These are phyloP conservation scores for Tauraco hartlaubi DNA, from an alignment of 2,797 vertebrate species.

Conservation along the genomic window DNA sequence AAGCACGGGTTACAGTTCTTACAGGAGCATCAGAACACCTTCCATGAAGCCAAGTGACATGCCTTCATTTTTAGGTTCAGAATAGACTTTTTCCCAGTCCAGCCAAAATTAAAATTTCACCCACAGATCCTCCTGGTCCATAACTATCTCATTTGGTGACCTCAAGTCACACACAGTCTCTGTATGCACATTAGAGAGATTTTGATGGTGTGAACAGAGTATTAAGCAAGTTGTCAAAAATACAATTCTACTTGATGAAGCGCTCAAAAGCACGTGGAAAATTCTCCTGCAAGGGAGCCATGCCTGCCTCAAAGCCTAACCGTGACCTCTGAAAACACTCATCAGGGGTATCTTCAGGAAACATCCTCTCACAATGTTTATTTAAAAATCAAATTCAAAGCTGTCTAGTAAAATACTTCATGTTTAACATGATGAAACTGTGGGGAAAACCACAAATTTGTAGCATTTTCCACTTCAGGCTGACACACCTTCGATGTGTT, in stretches of 20 bases:
- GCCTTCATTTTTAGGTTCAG: neutral
- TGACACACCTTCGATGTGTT: rapidly evolving
- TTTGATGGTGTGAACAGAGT: neutral
- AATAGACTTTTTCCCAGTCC: neutral
- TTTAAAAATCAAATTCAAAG: neutral
- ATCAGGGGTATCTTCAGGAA: neutral
- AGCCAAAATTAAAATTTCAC: neutral
- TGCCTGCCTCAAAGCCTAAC: neutral
- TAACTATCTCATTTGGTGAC: neutral
- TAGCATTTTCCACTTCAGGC: neutral
- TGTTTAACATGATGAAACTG: neutral
- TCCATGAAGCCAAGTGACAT: rapidly evolving
- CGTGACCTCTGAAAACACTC: rapidly evolving
- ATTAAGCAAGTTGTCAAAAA: neutral
- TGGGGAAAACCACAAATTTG: rapidly evolving
- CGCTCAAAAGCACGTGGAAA: neutral
- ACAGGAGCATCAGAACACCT: neutral
- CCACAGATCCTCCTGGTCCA: neutral
- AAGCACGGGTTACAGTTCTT: neutral
- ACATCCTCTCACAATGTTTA: rapidly evolving
- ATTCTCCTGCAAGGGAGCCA: neutral
- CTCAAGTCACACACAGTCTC: neutral
- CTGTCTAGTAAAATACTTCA: neutral
- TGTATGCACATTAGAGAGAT: neutral
- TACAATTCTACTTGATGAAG: neutral